Conservation (phyloP, 1,140 invertebrate genomes). For the Ceratina calcarata region DNA sequence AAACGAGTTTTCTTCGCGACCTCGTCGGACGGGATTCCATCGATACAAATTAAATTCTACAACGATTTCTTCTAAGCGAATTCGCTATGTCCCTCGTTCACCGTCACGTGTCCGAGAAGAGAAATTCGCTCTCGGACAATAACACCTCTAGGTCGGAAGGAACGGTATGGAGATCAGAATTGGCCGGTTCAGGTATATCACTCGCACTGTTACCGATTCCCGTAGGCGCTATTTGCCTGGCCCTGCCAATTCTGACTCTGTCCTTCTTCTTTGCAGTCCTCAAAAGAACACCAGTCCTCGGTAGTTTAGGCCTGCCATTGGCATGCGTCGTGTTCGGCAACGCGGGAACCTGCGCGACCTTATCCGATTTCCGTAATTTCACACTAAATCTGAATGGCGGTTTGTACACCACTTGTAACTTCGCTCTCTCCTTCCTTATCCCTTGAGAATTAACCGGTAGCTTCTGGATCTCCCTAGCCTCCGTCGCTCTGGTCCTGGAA, state of each 20-base stretch:
- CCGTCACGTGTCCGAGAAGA: slow-evolving; percentile 82
- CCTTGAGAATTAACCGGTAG: slow-evolving; percentile 42
- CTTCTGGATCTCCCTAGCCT: slow-evolving; percentile 60
- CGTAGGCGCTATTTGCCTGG: slow-evolving; percentile 64
- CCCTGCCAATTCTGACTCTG: slow-evolving; percentile 67
- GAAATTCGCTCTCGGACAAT: slow-evolving; percentile 83
- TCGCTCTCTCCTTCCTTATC: slow-evolving; percentile 83
- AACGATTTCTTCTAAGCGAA: neutral
- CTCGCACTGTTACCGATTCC: slow-evolving; percentile 59
- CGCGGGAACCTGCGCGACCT: slow-evolving; percentile 71
- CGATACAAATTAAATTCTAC: neutral
- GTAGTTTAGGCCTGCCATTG: slow-evolving; percentile 58
- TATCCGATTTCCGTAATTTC: slow-evolving; percentile 86
- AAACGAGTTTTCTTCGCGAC: slow-evolving; percentile 27
- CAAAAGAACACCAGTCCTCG: slow-evolving; percentile 80
- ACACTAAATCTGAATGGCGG: slow-evolving; percentile 92
- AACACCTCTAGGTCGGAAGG: slow-evolving; percentile 84
- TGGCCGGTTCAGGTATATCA: slow-evolving; percentile 72
- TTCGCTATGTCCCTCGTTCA: neutral
- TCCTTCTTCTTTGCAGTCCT: slow-evolving; percentile 75
- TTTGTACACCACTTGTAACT: slow-evolving; percentile 91
- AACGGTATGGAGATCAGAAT: slow-evolving; percentile 83
- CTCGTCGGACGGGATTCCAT: slow-evolving; percentile 50
- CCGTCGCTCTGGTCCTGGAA: slow-evolving; percentile 62
- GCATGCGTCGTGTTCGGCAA: slow-evolving; percentile 41